Base-by-base conservation (phyloP, 2,888 invertebrate species). In the Perithous albicinctus region DNA sequence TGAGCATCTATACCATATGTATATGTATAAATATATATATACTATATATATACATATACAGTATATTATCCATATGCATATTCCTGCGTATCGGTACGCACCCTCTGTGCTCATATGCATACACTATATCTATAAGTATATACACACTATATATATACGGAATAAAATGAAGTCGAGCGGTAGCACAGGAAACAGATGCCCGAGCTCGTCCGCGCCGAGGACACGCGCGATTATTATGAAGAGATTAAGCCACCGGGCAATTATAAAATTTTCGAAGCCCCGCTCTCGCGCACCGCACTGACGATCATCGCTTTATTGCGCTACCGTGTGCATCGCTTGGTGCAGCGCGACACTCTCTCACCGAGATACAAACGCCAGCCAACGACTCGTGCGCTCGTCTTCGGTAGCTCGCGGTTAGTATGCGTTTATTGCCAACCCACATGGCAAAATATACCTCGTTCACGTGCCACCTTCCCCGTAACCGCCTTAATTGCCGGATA, bases 111-210 rank as follows among this genome's bases (percentile, higher is more conserved):
- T 59, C 29, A 59, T 59, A 35, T 35, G 59, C 59, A 35, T 59
- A 35, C 6, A 10, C 6, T 32, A 35, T 35, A 35, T n/a, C 18
- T 67, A 63, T 51, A 38, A 48, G 32, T 59, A 41, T 38, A 18
- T 38, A 79, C 66, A 18, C n/a, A 56, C 20, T 4, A 1, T 23
- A 3, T 54, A 12, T 26, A 56, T 32, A 38, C 26, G 56, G 29
- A 70, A 70, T 43, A 56, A 59, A 59, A 43, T 29, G 18, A 46
- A 59, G 7, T 23, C 10, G 29, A 29, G 41, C 15, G 61, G 78
- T 72, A 59, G 64, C 70, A 80, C 87, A 85, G 88, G 87, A 87
- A 88, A 86, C 88, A 88, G 86, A 87, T 87, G 87, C 85, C 78
- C 32, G 59, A 51, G 69, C 77, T 66, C 67, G 75, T 83, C 32